Evolutionary conservation across 2,888 invertebrate species (phyloP), one percentile per base, ranked within the genome.

Genomic region (Macropis europaea): DNA sequence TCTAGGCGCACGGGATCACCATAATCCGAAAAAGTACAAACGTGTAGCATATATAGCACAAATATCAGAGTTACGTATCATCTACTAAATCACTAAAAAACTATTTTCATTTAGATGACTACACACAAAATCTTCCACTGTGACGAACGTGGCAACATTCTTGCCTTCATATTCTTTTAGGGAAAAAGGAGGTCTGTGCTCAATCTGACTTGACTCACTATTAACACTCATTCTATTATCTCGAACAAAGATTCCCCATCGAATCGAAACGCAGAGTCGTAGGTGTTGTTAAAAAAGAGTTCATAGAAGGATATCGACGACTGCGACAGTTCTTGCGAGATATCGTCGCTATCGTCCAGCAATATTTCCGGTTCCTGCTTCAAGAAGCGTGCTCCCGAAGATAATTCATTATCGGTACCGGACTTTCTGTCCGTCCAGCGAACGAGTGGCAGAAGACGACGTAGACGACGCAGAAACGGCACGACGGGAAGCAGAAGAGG

Each of bases 361-460:
- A 71, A 86, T 77, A 82, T 87, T 85, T 89, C 89, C 89, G 87
- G 89, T 89, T 89, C 89, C 89, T 89, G 89, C 81, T n/a, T 77
- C 83, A 89, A 88, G 88, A 83, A 87, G 84, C 73, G 81, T 81
- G 86, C 81, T 82, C 61, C 63, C 76, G 61, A 83, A 84, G 89
- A 89, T 89, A 89, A 87, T 82, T 79, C 66, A 63, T 87, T 87
- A 87, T 87, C 86, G 73, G 57, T 61, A 62, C 66, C 74, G 78
- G 72, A 62, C 74, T 74, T 73, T 72, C 62, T 72, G 70, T 76
- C 64, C 67, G 68, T 76, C 70, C 67, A 7, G 15, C 30, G 53
- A 43, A 52, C 64, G 71, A 78, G 57, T 62, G 75, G 73, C 75
- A 79, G 79, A 83, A 82, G 82, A 83, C 72, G 82, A 66, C 59